Evolutionary conservation across 2,113 vertebrate genomes (phyloP), one percentile per base, ranked within the genome.

Genomic region (Onychostoma macrolepis): DNA sequence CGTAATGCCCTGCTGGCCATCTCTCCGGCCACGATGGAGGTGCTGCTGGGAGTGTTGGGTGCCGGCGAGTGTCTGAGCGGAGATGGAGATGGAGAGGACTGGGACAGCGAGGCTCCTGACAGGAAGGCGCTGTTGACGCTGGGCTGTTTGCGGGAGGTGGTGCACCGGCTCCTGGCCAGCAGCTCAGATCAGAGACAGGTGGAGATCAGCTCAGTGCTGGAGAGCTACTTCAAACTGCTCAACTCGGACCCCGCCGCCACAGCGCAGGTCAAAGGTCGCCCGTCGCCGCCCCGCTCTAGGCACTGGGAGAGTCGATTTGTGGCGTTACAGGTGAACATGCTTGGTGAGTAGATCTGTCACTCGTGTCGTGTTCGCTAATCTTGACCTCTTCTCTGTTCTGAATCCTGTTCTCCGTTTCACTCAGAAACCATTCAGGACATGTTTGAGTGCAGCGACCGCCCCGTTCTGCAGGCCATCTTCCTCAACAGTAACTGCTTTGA

Each of bases 401-500:
- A 69, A 9, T 41, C 24, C 17, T 75, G 9, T 33, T 38, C 11
- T 75, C 6, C 50, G 1, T 85, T 11, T 80, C 36, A n/a, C 30
- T 28, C 92, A 99, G 98, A 98, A 93, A 97, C 97, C 83, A 97
- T 99, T 95, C 97, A 97, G 91, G 96, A 97, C 91, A 99, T 99
- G 98, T 96, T 99, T 92, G 96, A 97, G 92, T 99, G 97, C 89
- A 95, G 95, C n/a, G 98, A 99, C 90, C 95, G 97, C 78, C 98
- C 98, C 24, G 98, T 99, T 85, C 95, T 99, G 77, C 98, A 99
- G 94, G 98, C 98, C 85, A 97, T 98, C 95, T 99, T 99, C 93
- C 97, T 99, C 91, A 99, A 98, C 90, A 99, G 98, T 87, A 99
- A 99, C 94, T 99, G 98, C 90, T 99, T 99, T 90, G 98, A 99